These are phyloP conservation scores for Colistium nudipinnis DNA, from an alignment of 2,113 vertebrate species.

Conservation along the genomic window DNA sequence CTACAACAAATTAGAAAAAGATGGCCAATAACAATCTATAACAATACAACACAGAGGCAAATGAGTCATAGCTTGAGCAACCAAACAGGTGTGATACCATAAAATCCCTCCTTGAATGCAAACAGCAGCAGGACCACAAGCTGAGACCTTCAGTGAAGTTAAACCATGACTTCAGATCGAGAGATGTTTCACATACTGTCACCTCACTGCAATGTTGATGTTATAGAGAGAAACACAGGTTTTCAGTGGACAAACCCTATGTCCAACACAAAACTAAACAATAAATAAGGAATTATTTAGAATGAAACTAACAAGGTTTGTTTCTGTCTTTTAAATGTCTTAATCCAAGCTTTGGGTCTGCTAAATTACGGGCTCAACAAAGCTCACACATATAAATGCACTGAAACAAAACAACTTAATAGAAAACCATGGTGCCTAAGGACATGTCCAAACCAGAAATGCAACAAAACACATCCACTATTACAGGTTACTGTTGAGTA, in stretches of 20 bases:
- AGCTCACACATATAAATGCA: background rate
- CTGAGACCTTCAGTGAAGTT: constrained; percentile 21
- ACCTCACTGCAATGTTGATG: constrained; percentile 24
- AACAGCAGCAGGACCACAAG: constrained; percentile 64
- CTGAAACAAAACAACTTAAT: too few relatives aligned
- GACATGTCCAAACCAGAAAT: background rate
- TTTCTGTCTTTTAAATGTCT: constrained; percentile 43
- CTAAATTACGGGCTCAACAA: constrained; percentile 5
- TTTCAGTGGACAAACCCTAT: constrained; percentile 31
- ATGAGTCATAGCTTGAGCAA: constrained; percentile 58
- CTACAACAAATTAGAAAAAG: constrained; percentile 48
- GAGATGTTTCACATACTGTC: constrained; percentile 46
- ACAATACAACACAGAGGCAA: constrained; percentile 37
- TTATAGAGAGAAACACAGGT: constrained; percentile 39
- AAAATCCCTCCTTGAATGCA: constrained; percentile 46
- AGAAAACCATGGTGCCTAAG: background rate
- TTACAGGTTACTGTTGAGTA: background rate
- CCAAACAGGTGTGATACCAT: constrained; percentile 68
- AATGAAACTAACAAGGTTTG: constrained; percentile 32
- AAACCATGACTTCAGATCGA: constrained; percentile 67
- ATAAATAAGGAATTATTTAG: constrained; percentile 18
- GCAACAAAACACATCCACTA: background rate
- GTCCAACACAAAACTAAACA: constrained; percentile 27
- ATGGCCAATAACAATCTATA: constrained; percentile 25
- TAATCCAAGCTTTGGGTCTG: constrained; percentile 17